Percentiles rank a stretch among this genome's conserved stretches.
phyloP scores from a whole-genome alignment of 2,797 vertebrate genomes.

The Myripristis murdjan region DNA sequence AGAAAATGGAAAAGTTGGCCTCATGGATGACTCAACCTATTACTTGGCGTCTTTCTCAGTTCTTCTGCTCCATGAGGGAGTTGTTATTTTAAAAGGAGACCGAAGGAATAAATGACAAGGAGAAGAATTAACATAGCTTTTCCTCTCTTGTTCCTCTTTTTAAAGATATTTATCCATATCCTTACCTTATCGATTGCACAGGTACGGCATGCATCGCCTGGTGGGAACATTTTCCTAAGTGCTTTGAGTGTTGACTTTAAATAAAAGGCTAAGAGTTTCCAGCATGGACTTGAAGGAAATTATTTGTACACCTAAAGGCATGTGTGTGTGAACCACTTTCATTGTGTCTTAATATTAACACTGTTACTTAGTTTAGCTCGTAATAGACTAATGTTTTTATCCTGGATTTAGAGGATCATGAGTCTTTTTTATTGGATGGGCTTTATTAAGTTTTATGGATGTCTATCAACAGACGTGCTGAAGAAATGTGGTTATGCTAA shows the following conservation, averaged over 20 bases:
- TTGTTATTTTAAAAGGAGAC: constrained; percentile 47
- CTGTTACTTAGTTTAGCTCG: neutral
- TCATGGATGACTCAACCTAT: constrained; percentile 74
- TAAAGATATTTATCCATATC: constrained; percentile 88
- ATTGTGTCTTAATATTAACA: constrained; percentile 37
- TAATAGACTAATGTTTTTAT: neutral
- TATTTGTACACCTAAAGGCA: constrained; percentile 52
- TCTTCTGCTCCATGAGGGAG: constrained; percentile 7
- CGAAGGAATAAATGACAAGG: constrained; percentile 15
- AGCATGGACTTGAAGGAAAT: constrained; percentile 28
- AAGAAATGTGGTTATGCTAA: constrained; percentile 1
- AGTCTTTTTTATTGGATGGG: neutral
- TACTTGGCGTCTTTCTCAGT: constrained; percentile 56
- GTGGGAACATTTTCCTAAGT: constrained; percentile 16
- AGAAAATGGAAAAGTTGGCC: constrained; percentile 69
- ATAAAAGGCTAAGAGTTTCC: neutral
- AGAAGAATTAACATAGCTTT: constrained; percentile 57
- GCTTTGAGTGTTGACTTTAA: constrained; percentile 44
- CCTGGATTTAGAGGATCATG: neutral
- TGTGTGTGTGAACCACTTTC: constrained; percentile 45
- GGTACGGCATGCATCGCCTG: constrained; percentile 75
- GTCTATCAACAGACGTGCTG: neutral
- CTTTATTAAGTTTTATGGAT: neutral
- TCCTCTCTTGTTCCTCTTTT: constrained; percentile 48
- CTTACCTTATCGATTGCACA: constrained; percentile 87